A percentile compares a stretch with the other conserved stretches of the same genome.
These are phyloP conservation scores for Probaryconus sp. DNA, from an alignment of 1,140 invertebrate species.

Conservation along the genomic window DNA sequence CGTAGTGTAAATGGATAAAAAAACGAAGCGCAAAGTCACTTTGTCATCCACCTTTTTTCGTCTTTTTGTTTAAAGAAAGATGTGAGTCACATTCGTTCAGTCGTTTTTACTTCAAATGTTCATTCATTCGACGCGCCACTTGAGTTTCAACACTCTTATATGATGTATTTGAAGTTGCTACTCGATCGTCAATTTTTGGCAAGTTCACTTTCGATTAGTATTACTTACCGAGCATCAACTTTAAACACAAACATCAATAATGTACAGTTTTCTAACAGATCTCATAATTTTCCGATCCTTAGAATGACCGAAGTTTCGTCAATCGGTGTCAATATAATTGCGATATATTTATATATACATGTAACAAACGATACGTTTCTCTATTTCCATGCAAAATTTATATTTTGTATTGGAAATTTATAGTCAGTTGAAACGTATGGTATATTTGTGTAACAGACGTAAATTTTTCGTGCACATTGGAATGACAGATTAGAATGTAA, in stretches of 20 bases:
- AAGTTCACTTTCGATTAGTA: conserved; percentile 26
- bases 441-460: too few relatives aligned
- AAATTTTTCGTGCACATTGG: too few relatives aligned
- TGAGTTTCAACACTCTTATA: too few relatives aligned
- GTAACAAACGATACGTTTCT: too few relatives aligned
- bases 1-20: not conserved
- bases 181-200: conserved; percentile 33
- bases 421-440: too few relatives aligned
- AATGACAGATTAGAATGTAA: too few relatives aligned
- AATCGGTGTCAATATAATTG: not conserved
- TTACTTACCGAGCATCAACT: conserved; percentile 13
- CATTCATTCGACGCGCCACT: conserved; percentile 38
- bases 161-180: conserved; percentile 32
- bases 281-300: conserved; percentile 40
- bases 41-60: too few relatives aligned
- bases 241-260: conserved; percentile 37
- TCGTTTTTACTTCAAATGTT: conserved; percentile 12
- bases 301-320: conserved; percentile 13
- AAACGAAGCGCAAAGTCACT: too few relatives aligned
- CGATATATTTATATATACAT: not conserved
- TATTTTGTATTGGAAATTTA: too few relatives aligned
- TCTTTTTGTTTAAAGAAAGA: too few relatives aligned
- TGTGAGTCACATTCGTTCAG: conserved; percentile 26
- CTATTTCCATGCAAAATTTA: too few relatives aligned
- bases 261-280: conserved; percentile 56